Evolutionary conservation across 2,888 invertebrate species (phyloP).

Genomic region (Resseliella maxima): DNA sequence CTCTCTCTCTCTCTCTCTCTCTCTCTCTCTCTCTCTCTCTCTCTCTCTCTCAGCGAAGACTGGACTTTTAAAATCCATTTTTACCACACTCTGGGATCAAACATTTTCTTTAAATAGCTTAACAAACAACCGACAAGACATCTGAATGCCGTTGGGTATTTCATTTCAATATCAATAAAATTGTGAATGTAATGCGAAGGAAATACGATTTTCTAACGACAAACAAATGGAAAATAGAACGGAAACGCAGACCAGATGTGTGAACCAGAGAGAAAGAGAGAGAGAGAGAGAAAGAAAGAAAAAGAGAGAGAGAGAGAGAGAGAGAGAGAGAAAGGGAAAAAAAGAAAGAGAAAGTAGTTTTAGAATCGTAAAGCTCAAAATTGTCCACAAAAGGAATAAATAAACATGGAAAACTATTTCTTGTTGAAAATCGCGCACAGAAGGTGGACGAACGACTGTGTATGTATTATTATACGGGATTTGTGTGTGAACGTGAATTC

Average conservation of each 20-base stretch:
- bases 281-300: neutral
- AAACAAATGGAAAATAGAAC: neutral
- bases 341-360: neutral
- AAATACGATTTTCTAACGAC: neutral
- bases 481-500: neutral
- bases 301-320: neutral
- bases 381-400: constrained; percentile 51
- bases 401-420: constrained; percentile 15
- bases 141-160: constrained; percentile 30
- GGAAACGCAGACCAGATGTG: neutral
- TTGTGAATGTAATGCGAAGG: neutral
- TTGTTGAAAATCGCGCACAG: neutral
- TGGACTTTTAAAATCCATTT: neutral
- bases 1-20: too few species aligned
- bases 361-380: neutral
- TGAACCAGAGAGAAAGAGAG: neutral
- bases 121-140: neutral
- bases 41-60: neutral
- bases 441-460: neutral
- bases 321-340: too few species aligned
- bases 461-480: neutral
- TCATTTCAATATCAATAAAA: neutral
- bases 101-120: neutral
- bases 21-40: neutral
- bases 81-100: constrained; percentile 18